A percentile compares a stretch with the other conserved stretches of the same genome.
Evolutionary conservation across 1,140 invertebrate species (phyloP).

Genomic region (Thaumatotibia leucotreta): DNA sequence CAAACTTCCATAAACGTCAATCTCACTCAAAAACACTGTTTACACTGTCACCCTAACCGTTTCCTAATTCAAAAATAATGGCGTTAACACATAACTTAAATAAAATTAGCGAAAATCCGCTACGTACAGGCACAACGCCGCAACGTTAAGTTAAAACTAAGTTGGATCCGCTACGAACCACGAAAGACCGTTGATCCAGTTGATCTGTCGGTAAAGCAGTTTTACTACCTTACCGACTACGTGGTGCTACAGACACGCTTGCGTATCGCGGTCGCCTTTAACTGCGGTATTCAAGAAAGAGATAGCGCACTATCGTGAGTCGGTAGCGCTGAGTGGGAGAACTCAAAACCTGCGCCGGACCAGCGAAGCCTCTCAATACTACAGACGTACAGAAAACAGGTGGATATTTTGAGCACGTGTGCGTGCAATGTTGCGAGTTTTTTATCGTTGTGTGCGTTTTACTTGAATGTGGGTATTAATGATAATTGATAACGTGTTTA

Average conservation of each 20-base stretch:
- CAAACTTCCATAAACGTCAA: conserved; percentile 20
- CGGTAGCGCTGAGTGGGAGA: conserved; percentile 43
- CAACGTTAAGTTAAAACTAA: conserved; percentile 71
- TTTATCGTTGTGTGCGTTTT: conserved; percentile 47
- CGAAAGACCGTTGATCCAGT: conserved; percentile 72
- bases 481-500: conserved; percentile 66
- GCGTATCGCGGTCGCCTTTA: conserved; percentile 25
- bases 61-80: conserved; percentile 50
- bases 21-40: conserved; percentile 17
- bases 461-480: conserved; percentile 57
- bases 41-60: conserved; percentile 39
- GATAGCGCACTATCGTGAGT: conserved; percentile 28
- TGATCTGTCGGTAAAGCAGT: conserved; percentile 60
- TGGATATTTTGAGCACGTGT: conserved; percentile 58
- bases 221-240: conserved; percentile 54
- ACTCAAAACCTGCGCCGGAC: conserved; percentile 60
- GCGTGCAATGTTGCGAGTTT: conserved; percentile 46
- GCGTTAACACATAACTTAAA: conserved; percentile 39
- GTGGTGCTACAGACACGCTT: neutral
- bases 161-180: conserved; percentile 53
- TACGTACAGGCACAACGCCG: conserved; percentile 41
- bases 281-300: conserved; percentile 19
- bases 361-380: conserved; percentile 58
- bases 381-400: conserved; percentile 60
- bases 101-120: conserved; percentile 49